These are phyloP conservation scores for Neofelis nebulosa DNA, from an alignment of 2,113 vertebrate species.

Conservation along the genomic window DNA sequence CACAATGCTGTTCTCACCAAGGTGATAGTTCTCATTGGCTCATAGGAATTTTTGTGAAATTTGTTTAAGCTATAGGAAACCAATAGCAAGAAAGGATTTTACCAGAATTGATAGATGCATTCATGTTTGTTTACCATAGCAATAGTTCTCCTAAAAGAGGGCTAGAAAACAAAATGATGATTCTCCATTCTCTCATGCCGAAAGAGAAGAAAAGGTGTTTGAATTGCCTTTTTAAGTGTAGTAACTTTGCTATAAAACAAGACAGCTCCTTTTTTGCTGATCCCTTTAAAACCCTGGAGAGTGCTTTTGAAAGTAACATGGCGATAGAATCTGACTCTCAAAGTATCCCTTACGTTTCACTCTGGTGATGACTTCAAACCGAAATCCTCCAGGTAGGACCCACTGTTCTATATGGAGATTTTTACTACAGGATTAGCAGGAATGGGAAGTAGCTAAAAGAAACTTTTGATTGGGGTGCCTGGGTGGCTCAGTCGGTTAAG, in stretches of 20 bases:
- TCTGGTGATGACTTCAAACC: background rate
- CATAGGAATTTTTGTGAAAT: slow-evolving; percentile 1
- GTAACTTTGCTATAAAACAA: slow-evolving; percentile 32
- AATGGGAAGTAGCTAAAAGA: background rate
- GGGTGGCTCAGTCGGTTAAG: too few species aligned
- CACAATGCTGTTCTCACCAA: background rate
- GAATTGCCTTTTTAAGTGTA: slow-evolving; percentile 27
- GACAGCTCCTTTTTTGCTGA: background rate
- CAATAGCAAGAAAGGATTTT: background rate
- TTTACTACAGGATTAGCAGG: background rate
- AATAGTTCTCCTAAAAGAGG: slow-evolving; percentile 1
- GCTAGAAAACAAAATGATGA: background rate
- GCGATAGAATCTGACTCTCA: background rate
- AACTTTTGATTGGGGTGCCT: background rate
- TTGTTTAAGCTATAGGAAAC: background rate
- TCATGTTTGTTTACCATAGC: background rate
- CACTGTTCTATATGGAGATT: background rate
- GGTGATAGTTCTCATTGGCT: background rate
- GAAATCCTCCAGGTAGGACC: background rate
- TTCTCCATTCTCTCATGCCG: background rate
- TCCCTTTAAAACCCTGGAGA: background rate
- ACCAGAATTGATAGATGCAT: background rate
- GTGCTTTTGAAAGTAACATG: background rate
- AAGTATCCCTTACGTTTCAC: background rate
- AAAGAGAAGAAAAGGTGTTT: slow-evolving; percentile 10